Conservation (phyloP, 2,797 vertebrate species). For the Cirrhinus molitorella region DNA sequence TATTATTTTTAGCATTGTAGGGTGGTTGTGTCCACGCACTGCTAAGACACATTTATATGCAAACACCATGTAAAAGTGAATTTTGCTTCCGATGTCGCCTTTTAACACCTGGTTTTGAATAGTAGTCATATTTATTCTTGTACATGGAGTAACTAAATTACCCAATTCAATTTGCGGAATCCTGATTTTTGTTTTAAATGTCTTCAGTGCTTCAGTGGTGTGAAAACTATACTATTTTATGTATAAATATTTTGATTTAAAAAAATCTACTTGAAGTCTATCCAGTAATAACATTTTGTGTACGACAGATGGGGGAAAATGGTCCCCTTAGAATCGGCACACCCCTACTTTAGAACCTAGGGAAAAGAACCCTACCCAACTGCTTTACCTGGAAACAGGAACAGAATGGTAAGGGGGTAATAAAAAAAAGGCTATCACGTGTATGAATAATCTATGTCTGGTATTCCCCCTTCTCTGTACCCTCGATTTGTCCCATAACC, state of each 20-base stretch:
- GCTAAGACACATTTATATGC: no score
- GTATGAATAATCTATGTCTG: constrained; percentile 92
- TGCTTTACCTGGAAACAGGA: constrained; percentile 58
- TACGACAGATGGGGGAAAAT: neutral
- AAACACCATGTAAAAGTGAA: no score
- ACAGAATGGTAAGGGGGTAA: constrained; percentile 52
- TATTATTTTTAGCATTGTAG: no score
- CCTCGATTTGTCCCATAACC: constrained; percentile 90
- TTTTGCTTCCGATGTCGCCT: no score
- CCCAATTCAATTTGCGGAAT: neutral
- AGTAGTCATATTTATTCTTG: neutral
- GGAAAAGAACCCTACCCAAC: constrained; percentile 56
- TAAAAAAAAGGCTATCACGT: constrained; percentile 81
- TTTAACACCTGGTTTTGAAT: constrained; percentile 11
- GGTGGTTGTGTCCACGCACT: no score
- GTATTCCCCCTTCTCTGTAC: constrained; percentile 91
- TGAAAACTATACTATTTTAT: constrained; percentile 13
- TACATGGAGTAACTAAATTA: neutral
- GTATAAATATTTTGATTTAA: neutral
- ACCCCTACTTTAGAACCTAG: constrained; percentile 66
- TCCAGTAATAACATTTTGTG: constrained; percentile 11
- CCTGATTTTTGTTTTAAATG: neutral
- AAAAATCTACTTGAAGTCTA: neutral
- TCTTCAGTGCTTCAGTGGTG: neutral
- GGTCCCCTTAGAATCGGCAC: constrained; percentile 52